A percentile compares a stretch with the other conserved stretches of the same genome.
phyloP scores from a whole-genome alignment of 2,113 vertebrate species.

The Anhinga anhinga region DNA sequence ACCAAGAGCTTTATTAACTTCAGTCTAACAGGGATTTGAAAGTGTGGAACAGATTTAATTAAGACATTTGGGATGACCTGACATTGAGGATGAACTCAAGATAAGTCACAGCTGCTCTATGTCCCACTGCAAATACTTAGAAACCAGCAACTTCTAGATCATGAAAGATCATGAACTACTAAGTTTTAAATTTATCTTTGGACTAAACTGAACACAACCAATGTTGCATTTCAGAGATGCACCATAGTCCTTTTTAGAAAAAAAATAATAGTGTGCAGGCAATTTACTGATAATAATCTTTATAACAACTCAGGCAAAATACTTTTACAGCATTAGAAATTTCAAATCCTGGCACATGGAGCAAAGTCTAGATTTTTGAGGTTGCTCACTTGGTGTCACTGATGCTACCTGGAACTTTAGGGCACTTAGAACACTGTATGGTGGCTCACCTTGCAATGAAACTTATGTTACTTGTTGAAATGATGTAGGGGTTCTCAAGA shows the following conservation, averaged over 20 bases:
- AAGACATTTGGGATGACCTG: not conserved
- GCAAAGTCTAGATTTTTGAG: not conserved
- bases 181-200: not conserved
- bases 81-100: not conserved
- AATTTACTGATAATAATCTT: slow-evolving; percentile 33
- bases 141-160: not conserved
- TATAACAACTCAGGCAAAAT: slow-evolving; percentile 9
- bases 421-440: not conserved
- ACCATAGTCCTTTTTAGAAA: slow-evolving; percentile 21
- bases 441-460: not conserved
- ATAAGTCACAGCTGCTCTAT: not conserved
- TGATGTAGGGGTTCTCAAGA: not conserved
- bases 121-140: not conserved
- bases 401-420: not conserved
- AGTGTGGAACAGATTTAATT: not conserved
- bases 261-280: not conserved
- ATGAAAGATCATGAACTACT: not conserved
- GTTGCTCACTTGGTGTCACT: not conserved
- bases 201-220: not conserved
- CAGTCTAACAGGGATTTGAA: not conserved
- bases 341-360: not conserved
- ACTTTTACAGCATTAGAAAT: not conserved
- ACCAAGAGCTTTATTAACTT: not conserved
- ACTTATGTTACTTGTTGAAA: not conserved
- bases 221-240: not conserved